Conservation (phyloP, 2,113 vertebrate genomes). For the Orthonyx spaldingii region DNA sequence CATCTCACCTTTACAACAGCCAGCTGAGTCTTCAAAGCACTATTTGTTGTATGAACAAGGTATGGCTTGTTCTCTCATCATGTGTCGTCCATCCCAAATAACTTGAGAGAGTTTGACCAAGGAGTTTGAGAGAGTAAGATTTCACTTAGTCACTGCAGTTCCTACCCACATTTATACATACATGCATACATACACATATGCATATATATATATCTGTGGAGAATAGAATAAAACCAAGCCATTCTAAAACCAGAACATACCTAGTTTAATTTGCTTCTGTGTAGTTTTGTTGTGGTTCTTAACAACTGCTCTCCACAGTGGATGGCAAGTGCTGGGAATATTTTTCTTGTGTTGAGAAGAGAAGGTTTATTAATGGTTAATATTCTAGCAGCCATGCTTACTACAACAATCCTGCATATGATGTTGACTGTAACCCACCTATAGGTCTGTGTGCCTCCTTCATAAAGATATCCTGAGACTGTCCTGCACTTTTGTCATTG, state of each 20-base stretch:
- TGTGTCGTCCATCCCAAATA: neutral
- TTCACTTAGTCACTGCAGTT: neutral
- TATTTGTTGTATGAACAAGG: neutral
- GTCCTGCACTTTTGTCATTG: neutral
- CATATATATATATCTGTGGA: too few species aligned
- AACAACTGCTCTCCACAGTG: neutral
- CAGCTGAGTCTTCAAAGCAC: neutral
- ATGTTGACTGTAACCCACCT: neutral
- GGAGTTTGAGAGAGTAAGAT: neutral
- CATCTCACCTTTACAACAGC: neutral
- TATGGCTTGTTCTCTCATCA: neutral
- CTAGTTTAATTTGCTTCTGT: neutral
- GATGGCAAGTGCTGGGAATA: neutral
- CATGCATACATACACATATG: accelerated
- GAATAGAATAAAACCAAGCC: neutral
- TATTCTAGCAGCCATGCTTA: neutral
- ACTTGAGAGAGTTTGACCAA: neutral
- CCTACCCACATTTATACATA: neutral
- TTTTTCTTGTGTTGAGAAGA: neutral
- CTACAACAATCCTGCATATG: neutral
- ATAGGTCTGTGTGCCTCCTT: neutral
- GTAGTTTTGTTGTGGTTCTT: neutral
- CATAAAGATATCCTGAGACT: neutral
- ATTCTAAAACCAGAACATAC: neutral
- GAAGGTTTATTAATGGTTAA: neutral